Evolutionary conservation across 2,888 invertebrate genomes (phyloP).

Genomic region (Leucoma salicis): DNA sequence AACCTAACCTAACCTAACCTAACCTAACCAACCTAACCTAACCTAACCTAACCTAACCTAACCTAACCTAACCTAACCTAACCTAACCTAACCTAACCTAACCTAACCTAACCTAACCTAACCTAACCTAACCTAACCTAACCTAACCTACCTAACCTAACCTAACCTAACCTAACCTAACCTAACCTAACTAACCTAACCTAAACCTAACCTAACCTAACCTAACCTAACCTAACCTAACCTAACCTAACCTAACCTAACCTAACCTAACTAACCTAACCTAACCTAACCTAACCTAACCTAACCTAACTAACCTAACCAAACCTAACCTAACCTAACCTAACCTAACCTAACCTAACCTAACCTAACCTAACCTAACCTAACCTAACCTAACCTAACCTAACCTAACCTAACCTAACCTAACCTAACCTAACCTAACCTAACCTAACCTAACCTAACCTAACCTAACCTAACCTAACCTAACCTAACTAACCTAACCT

Average conservation of each 20-base stretch:
- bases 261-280: slow-evolving; percentile 23
- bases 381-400: slow-evolving; percentile 25
- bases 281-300: slow-evolving; percentile 25
- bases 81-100: slow-evolving; percentile 21
- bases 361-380: slow-evolving; percentile 31
- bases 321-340: slow-evolving; percentile 20
- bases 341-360: slow-evolving; percentile 15
- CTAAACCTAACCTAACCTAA: slow-evolving; percentile 21
- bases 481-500: slow-evolving; percentile 12
- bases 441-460: slow-evolving; percentile 16
- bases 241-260: slow-evolving; percentile 22
- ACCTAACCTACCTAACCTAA: slow-evolving; percentile 15
- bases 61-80: slow-evolving; percentile 34
- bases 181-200: slow-evolving; percentile 20
- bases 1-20: slow-evolving; percentile 27
- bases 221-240: slow-evolving; percentile 21
- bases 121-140: slow-evolving; percentile 15
- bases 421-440: slow-evolving; percentile 21
- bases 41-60: slow-evolving; percentile 33
- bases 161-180: slow-evolving; percentile 21
- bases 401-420: slow-evolving; percentile 22
- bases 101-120: slow-evolving; percentile 14
- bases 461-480: slow-evolving; percentile 27
- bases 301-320: slow-evolving; percentile 30
- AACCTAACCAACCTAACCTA: slow-evolving; percentile 28